phyloP scores from a whole-genome alignment of 2,113 vertebrate genomes.

The Bolborhynchus lineola region DNA sequence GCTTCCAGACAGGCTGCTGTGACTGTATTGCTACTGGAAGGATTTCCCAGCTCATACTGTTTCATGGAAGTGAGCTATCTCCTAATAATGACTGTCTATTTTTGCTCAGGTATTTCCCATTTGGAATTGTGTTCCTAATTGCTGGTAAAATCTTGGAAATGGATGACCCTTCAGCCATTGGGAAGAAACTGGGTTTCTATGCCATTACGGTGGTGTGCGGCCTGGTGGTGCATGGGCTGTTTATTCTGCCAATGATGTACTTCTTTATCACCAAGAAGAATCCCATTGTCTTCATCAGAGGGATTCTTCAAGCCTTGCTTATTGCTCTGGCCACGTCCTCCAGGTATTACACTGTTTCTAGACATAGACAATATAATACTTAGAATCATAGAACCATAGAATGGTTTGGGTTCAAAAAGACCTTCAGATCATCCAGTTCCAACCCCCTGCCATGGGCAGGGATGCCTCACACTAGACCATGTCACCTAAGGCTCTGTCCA shows the following conservation, averaged over 20 bases:
- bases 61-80: background rate
- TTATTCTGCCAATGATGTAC: conserved; percentile 94
- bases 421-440: too few species aligned
- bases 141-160: conserved; percentile 99
- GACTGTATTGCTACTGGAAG: background rate
- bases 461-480: background rate
- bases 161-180: conserved; percentile 92
- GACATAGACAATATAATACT: background rate
- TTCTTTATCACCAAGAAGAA: conserved; percentile 98
- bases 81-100: background rate
- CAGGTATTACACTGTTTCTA: conserved; percentile 75
- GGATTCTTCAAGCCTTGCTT: conserved; percentile 93
- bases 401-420: background rate
- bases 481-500: background rate
- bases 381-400: background rate
- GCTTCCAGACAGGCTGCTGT: background rate
- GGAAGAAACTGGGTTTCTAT: conserved; percentile 95
- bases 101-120: conserved; percentile 90
- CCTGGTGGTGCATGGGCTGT: conserved; percentile 89
- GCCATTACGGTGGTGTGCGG: conserved; percentile 94
- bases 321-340: conserved; percentile 96
- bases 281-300: conserved; percentile 96
- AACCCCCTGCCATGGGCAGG: too few species aligned
- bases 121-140: conserved; percentile 96
- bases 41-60: background rate